Conservation (phyloP, 1,140 invertebrate genomes). For the Cotesia typhae region DNA sequence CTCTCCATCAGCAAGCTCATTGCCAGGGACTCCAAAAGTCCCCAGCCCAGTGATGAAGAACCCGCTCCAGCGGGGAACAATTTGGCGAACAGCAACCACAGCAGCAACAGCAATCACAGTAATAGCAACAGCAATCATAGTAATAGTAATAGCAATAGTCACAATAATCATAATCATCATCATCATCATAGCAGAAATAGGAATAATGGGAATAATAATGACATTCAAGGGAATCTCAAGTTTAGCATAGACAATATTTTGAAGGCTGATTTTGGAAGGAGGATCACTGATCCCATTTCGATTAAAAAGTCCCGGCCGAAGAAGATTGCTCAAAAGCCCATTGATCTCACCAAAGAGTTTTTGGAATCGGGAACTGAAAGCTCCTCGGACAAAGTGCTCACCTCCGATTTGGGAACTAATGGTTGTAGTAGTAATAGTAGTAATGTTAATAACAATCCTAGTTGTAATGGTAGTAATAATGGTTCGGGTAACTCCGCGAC, state of each 20-base stretch:
- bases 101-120: slow-evolving; percentile 15
- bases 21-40: no score
- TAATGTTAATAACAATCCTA: slow-evolving; percentile 38
- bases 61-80: background rate
- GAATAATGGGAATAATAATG: slow-evolving; percentile 67
- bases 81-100: background rate
- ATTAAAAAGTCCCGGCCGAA: slow-evolving; percentile 68
- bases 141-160: slow-evolving; percentile 30
- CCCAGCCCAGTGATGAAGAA: background rate
- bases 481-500: slow-evolving; percentile 30
- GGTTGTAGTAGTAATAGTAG: slow-evolving; percentile 49
- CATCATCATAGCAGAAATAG: slow-evolving; percentile 60
- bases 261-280: slow-evolving; percentile 85
- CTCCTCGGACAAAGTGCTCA: slow-evolving; percentile 50
- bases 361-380: slow-evolving; percentile 59
- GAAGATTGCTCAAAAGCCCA: slow-evolving; percentile 56
- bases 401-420: slow-evolving; percentile 44
- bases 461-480: slow-evolving; percentile 4
- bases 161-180: slow-evolving; percentile 45
- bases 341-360: slow-evolving; percentile 62
- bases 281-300: slow-evolving; percentile 75
- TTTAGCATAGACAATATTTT: slow-evolving; percentile 94
- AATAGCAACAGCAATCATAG: slow-evolving; percentile 42
- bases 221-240: slow-evolving; percentile 76
- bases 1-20: slow-evolving; percentile 17